A percentile compares a stretch with the other conserved stretches of the same genome.
These are phyloP conservation scores for Amiota mariae DNA, from an alignment of 2,888 invertebrate species.

Conservation along the genomic window DNA sequence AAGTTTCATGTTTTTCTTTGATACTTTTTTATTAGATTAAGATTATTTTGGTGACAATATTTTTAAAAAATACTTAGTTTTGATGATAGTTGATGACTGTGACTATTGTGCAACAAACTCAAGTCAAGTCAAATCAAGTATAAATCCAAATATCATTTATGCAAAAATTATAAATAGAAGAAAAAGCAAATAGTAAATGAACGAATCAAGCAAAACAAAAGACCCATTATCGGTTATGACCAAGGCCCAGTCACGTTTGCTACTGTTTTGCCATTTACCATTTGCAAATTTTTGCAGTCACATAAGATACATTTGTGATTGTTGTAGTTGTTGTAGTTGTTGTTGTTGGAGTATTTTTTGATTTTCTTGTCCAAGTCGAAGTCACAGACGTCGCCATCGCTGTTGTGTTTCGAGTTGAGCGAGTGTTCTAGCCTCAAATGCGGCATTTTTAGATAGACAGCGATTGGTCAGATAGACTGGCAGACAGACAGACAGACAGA, in stretches of 20 bases:
- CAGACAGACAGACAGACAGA: too few species aligned
- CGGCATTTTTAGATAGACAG: neutral
- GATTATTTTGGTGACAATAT: too few species aligned
- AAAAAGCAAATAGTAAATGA: neutral
- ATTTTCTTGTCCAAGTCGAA: constrained; percentile 3
- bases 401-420: neutral
- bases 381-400: neutral
- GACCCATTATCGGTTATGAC: constrained; percentile 21
- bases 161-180: constrained; percentile 2
- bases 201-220: constrained; percentile 12
- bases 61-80: too few species aligned
- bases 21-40: too few species aligned
- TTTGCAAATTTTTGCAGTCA: constrained; percentile 13
- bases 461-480: neutral
- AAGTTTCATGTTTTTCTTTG: neutral
- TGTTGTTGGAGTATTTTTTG: neutral
- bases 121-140: neutral
- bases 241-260: constrained; percentile 28
- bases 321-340: too few species aligned
- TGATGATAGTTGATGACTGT: too few species aligned
- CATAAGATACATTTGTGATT: neutral
- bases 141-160: neutral
- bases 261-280: constrained; percentile 27
- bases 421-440: constrained; percentile 4
- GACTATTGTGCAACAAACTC: constrained; percentile 5